phyloP scores from a whole-genome alignment of 2,113 vertebrate species.

The Anarrhichthys ocellatus region DNA sequence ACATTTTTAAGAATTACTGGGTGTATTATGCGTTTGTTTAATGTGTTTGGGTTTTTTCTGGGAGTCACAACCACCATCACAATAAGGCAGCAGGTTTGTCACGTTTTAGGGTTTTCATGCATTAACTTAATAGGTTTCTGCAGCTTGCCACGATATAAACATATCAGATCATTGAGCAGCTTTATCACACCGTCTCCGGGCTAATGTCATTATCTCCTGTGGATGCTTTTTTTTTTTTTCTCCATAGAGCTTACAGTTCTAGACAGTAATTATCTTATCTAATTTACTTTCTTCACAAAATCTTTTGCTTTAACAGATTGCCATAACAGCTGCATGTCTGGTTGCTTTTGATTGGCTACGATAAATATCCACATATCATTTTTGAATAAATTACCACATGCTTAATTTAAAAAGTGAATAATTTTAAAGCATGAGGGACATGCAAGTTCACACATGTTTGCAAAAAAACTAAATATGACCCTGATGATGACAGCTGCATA shows the following conservation, averaged over 20 bases:
- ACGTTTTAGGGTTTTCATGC: conserved; percentile 8
- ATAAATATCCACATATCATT: conserved; percentile 20
- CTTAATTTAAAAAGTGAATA: conserved; percentile 14
- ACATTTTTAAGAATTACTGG: background rate
- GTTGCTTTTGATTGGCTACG: background rate
- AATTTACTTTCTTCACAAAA: conserved; percentile 4
- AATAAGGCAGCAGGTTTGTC: conserved; percentile 29
- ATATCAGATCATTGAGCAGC: conserved; percentile 34
- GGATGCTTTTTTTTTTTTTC: background rate
- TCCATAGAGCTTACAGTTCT: background rate
- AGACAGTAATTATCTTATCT: conserved; percentile 19
- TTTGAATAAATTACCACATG: background rate
- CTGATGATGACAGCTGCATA: conserved; percentile 8
- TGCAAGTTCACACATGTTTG: background rate
- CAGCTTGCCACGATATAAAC: conserved; percentile 33
- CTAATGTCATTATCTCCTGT: background rate
- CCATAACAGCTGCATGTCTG: conserved; percentile 1
- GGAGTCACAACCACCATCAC: conserved; percentile 10
- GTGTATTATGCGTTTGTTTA: background rate
- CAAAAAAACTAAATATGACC: background rate
- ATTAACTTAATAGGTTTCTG: conserved; percentile 30
- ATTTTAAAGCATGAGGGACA: background rate
- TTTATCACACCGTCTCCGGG: conserved; percentile 28
- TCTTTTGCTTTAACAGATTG: conserved; percentile 4
- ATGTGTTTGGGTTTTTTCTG: no score